These are phyloP conservation scores for Chitala chitala DNA, from an alignment of 2,113 vertebrate genomes.

Conservation along the genomic window DNA sequence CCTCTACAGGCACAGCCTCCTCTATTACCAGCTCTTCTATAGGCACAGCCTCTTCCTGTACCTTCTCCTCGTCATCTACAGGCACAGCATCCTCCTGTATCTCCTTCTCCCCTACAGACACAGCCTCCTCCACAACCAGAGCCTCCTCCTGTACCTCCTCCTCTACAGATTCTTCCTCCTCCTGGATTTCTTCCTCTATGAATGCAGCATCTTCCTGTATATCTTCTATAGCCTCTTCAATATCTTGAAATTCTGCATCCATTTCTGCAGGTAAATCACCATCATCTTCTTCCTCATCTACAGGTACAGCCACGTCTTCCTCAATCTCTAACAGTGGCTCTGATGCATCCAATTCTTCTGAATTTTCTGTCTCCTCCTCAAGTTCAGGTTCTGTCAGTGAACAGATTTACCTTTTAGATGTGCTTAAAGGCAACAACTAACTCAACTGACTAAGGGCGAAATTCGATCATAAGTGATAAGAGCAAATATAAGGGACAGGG, in stretches of 20 bases:
- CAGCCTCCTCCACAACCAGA: no score
- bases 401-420: no score
- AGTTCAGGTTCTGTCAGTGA: neutral
- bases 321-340: conserved; percentile 10
- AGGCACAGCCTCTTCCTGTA: neutral
- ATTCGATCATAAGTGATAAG: no score
- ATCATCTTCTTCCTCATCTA: conserved; percentile 2
- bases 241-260: no score
- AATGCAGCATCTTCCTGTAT: neutral
- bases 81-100: neutral
- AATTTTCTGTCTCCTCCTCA: neutral
- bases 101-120: neutral
- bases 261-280: neutral
- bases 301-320: neutral
- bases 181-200: neutral
- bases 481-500: no score
- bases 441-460: no score
- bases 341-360: neutral
- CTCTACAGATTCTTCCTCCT: neutral
- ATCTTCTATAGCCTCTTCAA: no score
- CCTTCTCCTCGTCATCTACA: neutral
- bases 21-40: neutral
- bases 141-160: neutral
- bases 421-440: no score
- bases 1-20: neutral